Conservation (phyloP, 2,113 vertebrate species). For the Eubucco bourcierii region DNA sequence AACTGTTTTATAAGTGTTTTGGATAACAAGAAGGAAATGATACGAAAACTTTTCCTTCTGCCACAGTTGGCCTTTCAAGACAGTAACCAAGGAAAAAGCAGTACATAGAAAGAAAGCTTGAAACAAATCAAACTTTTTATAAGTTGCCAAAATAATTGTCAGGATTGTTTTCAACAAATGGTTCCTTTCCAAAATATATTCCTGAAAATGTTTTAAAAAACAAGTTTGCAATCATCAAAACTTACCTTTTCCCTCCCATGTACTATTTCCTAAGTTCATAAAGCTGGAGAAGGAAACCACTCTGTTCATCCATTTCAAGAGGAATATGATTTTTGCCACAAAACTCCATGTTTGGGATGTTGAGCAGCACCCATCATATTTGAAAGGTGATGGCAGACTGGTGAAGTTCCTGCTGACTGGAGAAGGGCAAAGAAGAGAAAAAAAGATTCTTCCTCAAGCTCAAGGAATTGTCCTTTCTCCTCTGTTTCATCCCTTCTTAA, state of each 20-base stretch:
- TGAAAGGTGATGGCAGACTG: no score
- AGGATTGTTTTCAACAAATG: background rate
- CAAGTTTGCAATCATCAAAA: background rate
- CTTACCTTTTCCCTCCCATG: background rate
- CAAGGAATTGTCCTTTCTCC: background rate
- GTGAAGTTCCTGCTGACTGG: no score
- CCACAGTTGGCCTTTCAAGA: background rate
- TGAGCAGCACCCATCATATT: no score
- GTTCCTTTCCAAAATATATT: background rate
- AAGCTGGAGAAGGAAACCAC: background rate
- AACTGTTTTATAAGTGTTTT: background rate
- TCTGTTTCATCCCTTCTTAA: background rate
- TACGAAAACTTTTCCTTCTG: background rate
- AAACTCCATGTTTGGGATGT: background rate
- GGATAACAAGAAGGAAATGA: slow-evolving; percentile 17
- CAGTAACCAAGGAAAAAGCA: background rate
- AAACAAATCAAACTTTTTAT: background rate
- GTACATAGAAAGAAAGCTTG: background rate
- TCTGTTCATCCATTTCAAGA: background rate
- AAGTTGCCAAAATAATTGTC: background rate
- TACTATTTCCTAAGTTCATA: background rate
- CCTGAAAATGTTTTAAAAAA: background rate
- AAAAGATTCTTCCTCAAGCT: background rate
- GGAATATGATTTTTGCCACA: background rate
- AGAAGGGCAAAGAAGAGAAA: no score